A percentile compares a stretch with the other conserved stretches of the same genome.
These are phyloP conservation scores for Apis laboriosa DNA, from an alignment of 1,140 invertebrate genomes.

Conservation along the genomic window DNA sequence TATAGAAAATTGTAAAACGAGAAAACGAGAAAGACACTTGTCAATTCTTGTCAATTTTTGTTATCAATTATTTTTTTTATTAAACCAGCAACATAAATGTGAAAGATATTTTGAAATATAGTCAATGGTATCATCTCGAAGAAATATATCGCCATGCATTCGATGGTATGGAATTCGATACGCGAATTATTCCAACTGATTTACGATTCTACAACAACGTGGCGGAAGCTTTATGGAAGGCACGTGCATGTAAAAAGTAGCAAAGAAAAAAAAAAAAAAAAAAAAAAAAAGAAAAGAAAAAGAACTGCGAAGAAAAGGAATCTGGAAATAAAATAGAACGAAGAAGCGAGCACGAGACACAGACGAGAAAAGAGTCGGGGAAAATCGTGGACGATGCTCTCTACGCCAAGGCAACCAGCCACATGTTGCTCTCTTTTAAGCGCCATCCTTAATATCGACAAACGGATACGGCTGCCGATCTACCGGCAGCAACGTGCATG, in stretches of 20 bases:
- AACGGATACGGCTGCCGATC: constrained; percentile 54
- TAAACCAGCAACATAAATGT: too few relatives aligned
- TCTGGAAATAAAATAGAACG: constrained; percentile 2
- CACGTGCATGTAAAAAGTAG: constrained; percentile 10
- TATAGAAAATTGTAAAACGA: neutral
- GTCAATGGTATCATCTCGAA: neutral
- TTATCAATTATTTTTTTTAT: too few relatives aligned
- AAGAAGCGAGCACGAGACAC: neutral
- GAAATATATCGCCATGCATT: constrained; percentile 16
- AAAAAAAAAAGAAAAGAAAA: neutral
- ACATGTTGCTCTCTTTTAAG: constrained; percentile 67
- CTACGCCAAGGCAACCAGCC: constrained; percentile 37
- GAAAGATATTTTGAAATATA: neutral
- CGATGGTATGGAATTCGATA: constrained; percentile 17
- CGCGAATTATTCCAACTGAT: constrained; percentile 23
- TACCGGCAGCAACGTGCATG: constrained; percentile 34
- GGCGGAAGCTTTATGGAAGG: constrained; percentile 26
- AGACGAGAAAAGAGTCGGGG: neutral
- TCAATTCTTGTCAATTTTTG: too few relatives aligned
- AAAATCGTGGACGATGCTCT: constrained; percentile 39
- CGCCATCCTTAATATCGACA: constrained; percentile 60
- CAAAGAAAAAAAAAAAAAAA: neutral
- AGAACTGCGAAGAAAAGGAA: constrained; percentile 22
- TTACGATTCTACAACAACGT: constrained; percentile 11
- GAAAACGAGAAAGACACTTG: neutral